Percentiles rank a stretch among this genome's conserved stretches.
Conservation (phyloP, 2,888 invertebrate genomes). For the Harpagoxenus sublaevis region DNA sequence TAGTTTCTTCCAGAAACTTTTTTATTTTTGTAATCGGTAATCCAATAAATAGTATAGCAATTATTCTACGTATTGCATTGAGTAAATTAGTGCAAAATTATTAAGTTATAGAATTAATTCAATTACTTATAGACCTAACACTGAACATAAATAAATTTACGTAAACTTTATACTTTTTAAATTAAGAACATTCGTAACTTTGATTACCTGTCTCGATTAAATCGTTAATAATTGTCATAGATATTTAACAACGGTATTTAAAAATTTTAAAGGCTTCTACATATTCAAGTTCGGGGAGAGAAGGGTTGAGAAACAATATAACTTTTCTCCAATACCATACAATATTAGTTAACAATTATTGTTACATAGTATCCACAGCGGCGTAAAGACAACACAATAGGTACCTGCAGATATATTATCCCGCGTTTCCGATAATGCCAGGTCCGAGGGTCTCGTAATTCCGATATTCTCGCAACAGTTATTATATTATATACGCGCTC, state of each 20-base stretch:
- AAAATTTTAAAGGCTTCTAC: neutral
- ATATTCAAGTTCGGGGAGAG: neutral
- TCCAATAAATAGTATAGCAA: neutral
- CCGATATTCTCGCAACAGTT: neutral
- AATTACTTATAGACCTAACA: neutral
- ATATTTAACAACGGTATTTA: neutral
- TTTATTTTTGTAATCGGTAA: neutral
- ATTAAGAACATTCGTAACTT: neutral
- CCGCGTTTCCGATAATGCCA: neutral
- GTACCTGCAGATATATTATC: neutral
- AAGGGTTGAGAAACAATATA: neutral
- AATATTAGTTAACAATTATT: neutral
- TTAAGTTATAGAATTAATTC: neutral
- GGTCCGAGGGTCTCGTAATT: neutral
- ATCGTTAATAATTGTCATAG: neutral
- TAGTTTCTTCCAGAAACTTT: neutral
- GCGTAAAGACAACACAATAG: neutral
- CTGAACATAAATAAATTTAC: neutral
- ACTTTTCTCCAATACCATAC: neutral
- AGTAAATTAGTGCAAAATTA: neutral
- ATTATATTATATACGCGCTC: too few relatives aligned
- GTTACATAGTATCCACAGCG: neutral
- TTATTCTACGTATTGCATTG: neutral
- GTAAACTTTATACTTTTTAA: neutral
- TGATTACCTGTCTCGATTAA: neutral